Evolutionary conservation across 2,113 vertebrate genomes (phyloP).

Genomic region (Psettodes erumei): DNA sequence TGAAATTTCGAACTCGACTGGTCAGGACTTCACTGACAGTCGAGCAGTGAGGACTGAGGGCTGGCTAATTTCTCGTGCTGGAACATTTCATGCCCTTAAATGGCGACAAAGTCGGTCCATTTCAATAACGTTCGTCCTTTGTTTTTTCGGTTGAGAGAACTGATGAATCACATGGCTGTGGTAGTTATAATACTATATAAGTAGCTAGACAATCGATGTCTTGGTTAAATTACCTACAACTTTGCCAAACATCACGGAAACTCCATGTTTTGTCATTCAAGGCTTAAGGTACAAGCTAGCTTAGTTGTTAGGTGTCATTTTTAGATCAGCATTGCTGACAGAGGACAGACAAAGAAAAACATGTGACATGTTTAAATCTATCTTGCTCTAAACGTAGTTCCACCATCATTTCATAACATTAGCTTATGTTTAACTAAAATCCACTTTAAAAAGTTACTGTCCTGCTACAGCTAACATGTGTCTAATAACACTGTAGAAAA

Average conservation of each 20-base stretch:
- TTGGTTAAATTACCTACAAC: background rate
- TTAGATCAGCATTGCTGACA: background rate
- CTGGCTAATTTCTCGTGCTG: background rate
- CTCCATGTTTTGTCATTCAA: no score
- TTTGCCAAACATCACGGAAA: background rate
- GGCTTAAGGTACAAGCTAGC: accelerated
- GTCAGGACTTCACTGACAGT: no score
- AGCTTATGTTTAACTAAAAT: background rate
- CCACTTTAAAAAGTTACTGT: background rate
- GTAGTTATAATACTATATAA: background rate
- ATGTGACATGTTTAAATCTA: slow-evolving; percentile 39
- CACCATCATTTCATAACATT: no score
- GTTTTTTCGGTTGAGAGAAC: background rate
- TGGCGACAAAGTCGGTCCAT: slow-evolving; percentile 3
- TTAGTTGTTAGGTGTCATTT: background rate
- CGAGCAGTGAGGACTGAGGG: background rate
- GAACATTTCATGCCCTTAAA: slow-evolving; percentile 42
- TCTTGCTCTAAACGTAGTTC: no score
- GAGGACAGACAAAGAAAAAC: slow-evolving; percentile 22
- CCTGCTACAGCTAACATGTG: background rate
- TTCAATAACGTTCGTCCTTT: background rate
- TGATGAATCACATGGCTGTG: background rate
- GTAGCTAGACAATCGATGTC: background rate
- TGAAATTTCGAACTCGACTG: slow-evolving; percentile 57
- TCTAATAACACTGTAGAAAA: background rate